Conservation (phyloP, 2,113 vertebrate species). For the Oceanodroma tethys region DNA sequence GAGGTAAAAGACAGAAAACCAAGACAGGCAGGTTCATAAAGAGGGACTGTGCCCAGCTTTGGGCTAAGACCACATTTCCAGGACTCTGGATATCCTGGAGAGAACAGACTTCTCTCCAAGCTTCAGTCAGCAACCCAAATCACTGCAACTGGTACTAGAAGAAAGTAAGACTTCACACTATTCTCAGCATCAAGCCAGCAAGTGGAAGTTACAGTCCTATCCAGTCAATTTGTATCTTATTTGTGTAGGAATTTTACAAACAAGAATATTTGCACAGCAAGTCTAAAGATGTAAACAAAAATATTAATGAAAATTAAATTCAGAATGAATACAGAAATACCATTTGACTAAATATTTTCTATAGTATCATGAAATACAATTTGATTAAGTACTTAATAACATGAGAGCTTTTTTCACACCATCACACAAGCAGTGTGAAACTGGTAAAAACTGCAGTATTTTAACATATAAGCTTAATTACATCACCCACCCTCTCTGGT, state of each 20-base stretch:
- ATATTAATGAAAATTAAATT: not conserved
- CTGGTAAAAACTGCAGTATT: not conserved
- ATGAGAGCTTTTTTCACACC: not conserved
- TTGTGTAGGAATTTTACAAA: not conserved
- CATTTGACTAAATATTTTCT: not conserved
- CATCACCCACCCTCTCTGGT: not conserved
- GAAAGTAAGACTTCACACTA: not conserved
- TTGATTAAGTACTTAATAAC: not conserved
- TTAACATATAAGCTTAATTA: not conserved
- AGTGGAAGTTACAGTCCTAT: not conserved
- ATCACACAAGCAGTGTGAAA: not conserved
- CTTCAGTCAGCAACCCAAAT: not conserved
- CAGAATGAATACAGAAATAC: not conserved
- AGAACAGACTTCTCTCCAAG: not conserved
- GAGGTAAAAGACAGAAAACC: not conserved
- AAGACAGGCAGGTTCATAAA: not conserved
- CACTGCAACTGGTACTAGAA: not conserved
- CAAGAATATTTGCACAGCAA: not conserved
- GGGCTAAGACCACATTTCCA: not conserved
- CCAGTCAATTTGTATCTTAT: not conserved
- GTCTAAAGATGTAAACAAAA: not conserved
- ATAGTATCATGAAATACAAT: not conserved
- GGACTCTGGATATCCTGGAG: not conserved
- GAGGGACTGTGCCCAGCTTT: not conserved
- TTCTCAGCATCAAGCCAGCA: not conserved